These are phyloP conservation scores for Tragelaphus scriptus DNA, from an alignment of 2,113 vertebrate species.

Conservation along the genomic window DNA sequence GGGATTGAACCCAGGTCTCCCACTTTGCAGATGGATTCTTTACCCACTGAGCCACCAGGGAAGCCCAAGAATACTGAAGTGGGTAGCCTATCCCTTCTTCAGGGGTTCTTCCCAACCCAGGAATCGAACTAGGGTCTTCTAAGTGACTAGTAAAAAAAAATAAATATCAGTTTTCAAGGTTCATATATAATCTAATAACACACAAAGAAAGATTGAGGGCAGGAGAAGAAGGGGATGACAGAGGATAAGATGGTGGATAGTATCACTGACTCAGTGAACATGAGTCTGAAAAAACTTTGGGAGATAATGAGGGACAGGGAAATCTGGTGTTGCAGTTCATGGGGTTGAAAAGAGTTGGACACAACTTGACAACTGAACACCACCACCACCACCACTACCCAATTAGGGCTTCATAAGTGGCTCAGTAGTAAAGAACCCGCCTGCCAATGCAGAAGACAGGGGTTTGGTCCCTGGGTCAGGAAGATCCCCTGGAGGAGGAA, in stretches of 20 bases:
- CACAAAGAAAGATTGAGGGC: neutral
- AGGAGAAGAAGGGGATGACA: neutral
- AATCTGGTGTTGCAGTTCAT: neutral
- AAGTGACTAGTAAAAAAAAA: neutral
- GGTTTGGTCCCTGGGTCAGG: neutral
- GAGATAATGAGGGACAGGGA: neutral
- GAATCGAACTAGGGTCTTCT: accelerated
- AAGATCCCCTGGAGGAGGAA: neutral
- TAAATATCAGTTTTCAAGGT: neutral
- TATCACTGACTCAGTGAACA: neutral
- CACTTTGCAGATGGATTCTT: neutral
- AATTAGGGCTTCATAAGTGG: neutral
- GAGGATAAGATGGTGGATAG: neutral
- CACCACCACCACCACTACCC: neutral
- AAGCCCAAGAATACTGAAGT: neutral
- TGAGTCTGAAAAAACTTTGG: neutral
- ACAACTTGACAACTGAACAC: neutral
- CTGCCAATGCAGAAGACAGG: neutral
- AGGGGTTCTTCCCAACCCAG: neutral
- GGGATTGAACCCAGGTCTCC: neutral
- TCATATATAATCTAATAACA: neutral
- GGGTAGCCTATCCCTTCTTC: neutral
- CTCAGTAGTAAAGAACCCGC: neutral
- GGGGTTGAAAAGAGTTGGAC: neutral
- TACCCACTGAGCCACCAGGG: neutral